Percentiles rank a stretch among this genome's conserved stretches.
These are phyloP conservation scores for Ceyx cyanopectus DNA, from an alignment of 2,113 vertebrate genomes.

Conservation along the genomic window DNA sequence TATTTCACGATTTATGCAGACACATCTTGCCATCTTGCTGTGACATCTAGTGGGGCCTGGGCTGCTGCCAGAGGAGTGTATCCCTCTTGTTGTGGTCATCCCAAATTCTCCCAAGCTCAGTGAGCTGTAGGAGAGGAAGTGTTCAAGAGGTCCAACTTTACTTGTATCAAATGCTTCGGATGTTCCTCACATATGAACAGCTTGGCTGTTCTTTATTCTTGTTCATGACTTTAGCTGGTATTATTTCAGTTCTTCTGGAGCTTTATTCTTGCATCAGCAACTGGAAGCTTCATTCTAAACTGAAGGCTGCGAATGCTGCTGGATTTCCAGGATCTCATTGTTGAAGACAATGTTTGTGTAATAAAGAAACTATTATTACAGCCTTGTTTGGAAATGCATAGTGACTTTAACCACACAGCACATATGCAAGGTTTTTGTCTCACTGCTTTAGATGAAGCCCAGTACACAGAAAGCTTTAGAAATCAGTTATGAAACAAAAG, in stretches of 20 bases:
- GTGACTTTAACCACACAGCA: accelerated
- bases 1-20: neutral
- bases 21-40: no score
- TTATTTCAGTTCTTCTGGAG: neutral
- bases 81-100: neutral
- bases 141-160: accelerated
- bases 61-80: neutral
- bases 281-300: neutral
- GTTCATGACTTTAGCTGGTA: neutral
- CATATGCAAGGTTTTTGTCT: accelerated
- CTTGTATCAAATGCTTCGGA: neutral
- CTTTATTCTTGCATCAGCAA: neutral
- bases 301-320: neutral
- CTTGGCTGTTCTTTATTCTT: neutral
- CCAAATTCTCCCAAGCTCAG: neutral
- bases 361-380: neutral
- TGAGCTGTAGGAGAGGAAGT: neutral
- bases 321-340: neutral
- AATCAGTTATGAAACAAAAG: neutral
- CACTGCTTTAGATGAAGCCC: neutral
- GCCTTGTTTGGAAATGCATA: neutral
- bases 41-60: neutral
- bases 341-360: neutral
- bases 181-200: neutral
- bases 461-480: neutral